Conservation (phyloP, 2,797 vertebrate species). For the Apogon talboti region DNA sequence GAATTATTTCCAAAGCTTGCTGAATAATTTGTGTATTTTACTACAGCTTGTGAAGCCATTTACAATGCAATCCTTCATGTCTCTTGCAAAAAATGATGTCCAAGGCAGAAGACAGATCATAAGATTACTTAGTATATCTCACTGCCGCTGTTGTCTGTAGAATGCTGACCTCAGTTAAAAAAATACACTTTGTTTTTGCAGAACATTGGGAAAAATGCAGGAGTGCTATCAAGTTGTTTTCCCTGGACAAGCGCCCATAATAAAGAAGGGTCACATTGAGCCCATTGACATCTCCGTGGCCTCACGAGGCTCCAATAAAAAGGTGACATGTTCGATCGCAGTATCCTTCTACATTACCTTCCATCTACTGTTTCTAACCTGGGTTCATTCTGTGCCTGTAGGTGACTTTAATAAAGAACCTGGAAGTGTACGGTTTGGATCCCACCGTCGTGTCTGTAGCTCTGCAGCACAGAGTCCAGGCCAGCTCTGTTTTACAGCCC, state of each 20-base stretch:
- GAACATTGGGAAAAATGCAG: conserved; percentile 90
- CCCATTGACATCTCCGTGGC: conserved; percentile 89
- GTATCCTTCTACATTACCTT: background rate
- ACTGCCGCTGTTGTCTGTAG: too few species aligned
- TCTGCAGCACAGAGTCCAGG: conserved; percentile 92
- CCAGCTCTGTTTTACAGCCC: conserved; percentile 88
- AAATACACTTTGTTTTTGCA: conserved; percentile 63
- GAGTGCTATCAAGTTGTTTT: conserved; percentile 90
- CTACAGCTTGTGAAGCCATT: background rate
- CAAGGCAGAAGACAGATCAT: too few species aligned
- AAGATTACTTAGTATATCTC: too few species aligned
- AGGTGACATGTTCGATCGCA: conserved; percentile 79
- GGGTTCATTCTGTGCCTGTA: conserved; percentile 53
- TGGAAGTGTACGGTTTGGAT: conserved; percentile 92
- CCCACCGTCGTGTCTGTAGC: conserved; percentile 84
- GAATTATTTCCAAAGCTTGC: too few species aligned
- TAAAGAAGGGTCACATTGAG: conserved; percentile 91
- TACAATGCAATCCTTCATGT: background rate
- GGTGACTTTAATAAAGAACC: conserved; percentile 95
- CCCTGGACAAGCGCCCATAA: conserved; percentile 85
- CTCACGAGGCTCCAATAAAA: conserved; percentile 94
- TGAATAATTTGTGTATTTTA: too few species aligned
- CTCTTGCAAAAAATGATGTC: background rate
- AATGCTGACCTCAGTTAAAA: background rate
- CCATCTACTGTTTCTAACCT: background rate